Base-by-base conservation (phyloP, 2,113 vertebrate genomes). In the Dipodomys stephensi region DNA sequence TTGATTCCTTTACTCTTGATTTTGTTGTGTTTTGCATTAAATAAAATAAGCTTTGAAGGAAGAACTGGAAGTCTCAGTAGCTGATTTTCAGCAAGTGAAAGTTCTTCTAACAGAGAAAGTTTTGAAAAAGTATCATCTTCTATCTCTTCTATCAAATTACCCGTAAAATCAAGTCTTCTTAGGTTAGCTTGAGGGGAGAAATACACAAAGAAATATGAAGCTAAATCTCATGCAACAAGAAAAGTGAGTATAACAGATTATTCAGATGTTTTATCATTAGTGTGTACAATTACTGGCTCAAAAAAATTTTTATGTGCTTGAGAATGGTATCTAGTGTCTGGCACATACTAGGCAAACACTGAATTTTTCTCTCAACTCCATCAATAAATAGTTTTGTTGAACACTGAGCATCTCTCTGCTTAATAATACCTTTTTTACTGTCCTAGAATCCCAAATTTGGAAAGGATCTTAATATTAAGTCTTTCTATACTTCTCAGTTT, bases 1-100 rank as follows among this genome's bases (percentile, higher is more conserved):
- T 99, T 99, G 88, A 99, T 98, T 93, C 99, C 99, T 98, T 97
- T 99, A 96, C 98, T 99, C 97, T 98, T 99, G 88, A 99, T 99
- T 94, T 97, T 97, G 93, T 99, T 99, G 96, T 98, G 13, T 97
- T 99, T 99, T 92, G 98, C 99, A 44, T 99, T 99, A 96, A 99
- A 98, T 62, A 97, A 96, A 88, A 92, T 98, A 72, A 99, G 98
- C 92, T 99, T 99, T 71, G 98, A 73, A 77, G 99, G 99, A 79
- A 99, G 98, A 97, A 98, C 98, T n/a, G 99, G 99, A 95, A 99
- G 98, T 95, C 98, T 99, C 93, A 98, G 65, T 90, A 99, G 98
- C 79, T 94, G 96, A 96, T 99, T 99, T 97, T 99, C 99, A 92
- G 99, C 99, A 88, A 99, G 98, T 84, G 98, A 98, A 88, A 99